These are phyloP conservation scores for Oikopleura albicans DNA, from an alignment of 23 tunicate genomes.

Conservation along the genomic window DNA sequence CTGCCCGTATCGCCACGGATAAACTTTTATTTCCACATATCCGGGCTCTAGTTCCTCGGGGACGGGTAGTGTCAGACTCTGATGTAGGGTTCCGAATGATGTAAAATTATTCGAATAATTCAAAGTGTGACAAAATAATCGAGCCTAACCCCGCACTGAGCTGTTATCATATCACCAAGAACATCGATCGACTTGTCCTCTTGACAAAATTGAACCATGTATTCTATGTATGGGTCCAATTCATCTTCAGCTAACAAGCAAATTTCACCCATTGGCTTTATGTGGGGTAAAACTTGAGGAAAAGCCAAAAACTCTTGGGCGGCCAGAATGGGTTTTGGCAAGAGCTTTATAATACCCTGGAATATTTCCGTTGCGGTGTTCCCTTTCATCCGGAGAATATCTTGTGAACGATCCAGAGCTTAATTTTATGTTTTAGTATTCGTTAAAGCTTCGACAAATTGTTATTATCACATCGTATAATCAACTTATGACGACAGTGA, in stretches of 20 bases:
- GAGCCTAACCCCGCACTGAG: too few species aligned
- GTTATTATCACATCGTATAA: too few species aligned
- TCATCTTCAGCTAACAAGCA: not conserved
- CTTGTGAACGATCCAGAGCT: not conserved
- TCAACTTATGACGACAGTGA: too few species aligned
- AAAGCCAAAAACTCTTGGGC: not conserved
- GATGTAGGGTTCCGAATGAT: too few species aligned
- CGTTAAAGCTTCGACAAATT: too few species aligned
- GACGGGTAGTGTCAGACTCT: not conserved
- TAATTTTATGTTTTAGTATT: too few species aligned
- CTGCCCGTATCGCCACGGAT: not conserved
- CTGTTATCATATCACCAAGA: not conserved
- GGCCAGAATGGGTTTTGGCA: not conserved
- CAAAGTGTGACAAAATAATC: too few species aligned
- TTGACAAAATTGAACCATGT: not conserved
- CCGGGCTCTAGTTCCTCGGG: not conserved
- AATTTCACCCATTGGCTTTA: not conserved
- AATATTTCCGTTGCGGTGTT: not conserved
- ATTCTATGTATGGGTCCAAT: not conserved
- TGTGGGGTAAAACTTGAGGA: not conserved
- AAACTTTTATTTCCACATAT: not conserved
- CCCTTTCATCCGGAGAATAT: not conserved
- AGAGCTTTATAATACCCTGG: not conserved
- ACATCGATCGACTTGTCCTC: not conserved
- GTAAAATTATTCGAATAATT: too few species aligned